phyloP scores from a whole-genome alignment of 2,888 invertebrate species.

The Homarus gammarus region DNA sequence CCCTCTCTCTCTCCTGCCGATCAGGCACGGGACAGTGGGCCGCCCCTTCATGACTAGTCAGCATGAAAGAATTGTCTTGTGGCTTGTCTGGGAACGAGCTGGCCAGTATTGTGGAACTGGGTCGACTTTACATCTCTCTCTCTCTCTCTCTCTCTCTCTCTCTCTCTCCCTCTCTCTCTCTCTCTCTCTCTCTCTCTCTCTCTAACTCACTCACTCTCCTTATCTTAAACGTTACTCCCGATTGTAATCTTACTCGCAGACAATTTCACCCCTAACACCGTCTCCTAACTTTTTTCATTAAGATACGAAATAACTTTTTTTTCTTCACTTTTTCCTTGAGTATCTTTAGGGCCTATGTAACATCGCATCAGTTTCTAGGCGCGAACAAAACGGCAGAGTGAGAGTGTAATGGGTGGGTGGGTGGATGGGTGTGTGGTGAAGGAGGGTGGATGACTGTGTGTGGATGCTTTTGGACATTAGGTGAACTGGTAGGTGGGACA shows the following conservation, averaged over 20 bases:
- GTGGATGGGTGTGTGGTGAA: no score
- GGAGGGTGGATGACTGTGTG: no score
- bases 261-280: background rate
- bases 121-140: background rate
- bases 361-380: background rate
- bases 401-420: no score
- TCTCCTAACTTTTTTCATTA: background rate
- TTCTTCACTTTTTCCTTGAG: background rate
- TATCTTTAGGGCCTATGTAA: background rate
- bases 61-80: constrained; percentile 27
- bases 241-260: background rate
- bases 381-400: no score
- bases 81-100: constrained; percentile 27
- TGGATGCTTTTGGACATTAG: no score
- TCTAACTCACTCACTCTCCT: background rate
- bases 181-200: constrained; percentile 7
- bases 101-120: background rate
- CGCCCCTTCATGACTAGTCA: constrained; percentile 19
- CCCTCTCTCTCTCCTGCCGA: no score
- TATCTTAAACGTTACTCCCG: background rate
- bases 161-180: constrained; percentile 14
- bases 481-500: no score
- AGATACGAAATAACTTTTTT: background rate
- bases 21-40: background rate
- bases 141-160: constrained; percentile 3